Percentiles rank a stretch among this genome's conserved stretches.
Conservation (phyloP, 2,888 invertebrate species). For the Hirudinaria manillensis region DNA sequence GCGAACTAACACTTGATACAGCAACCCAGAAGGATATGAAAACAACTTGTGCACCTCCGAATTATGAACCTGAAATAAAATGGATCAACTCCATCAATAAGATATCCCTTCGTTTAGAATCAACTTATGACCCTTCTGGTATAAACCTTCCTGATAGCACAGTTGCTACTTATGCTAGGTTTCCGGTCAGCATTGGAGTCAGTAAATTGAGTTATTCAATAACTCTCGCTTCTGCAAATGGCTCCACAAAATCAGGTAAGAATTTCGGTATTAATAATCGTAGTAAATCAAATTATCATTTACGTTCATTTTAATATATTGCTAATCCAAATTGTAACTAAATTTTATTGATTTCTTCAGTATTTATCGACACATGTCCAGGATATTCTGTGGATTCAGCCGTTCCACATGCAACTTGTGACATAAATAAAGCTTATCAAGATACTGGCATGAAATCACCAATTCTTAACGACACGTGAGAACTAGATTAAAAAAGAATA, state of each 20-base stretch:
- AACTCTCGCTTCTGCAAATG: neutral
- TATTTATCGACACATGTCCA: no score
- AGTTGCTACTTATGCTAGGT: neutral
- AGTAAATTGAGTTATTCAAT: conserved; percentile 2
- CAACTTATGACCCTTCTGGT: neutral
- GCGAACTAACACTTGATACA: neutral
- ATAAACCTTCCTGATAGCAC: conserved; percentile 2
- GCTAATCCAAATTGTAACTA: no score
- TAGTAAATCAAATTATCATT: no score
- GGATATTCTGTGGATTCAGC: no score
- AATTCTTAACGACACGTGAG: no score
- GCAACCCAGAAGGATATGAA: neutral
- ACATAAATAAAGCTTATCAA: no score
- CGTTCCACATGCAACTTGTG: no score
- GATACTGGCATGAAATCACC: no score
- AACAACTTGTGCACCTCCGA: neutral
- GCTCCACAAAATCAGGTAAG: neutral
- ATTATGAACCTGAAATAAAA: neutral
- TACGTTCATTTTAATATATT: no score
- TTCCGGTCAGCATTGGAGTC: neutral
- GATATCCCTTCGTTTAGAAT: neutral
- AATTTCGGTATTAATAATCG: neutral
- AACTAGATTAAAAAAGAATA: no score
- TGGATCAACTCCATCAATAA: conserved; percentile 9
- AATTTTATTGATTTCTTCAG: no score